Conservation (phyloP, 2,113 vertebrate species). For the Neogobius melanostomus region DNA sequence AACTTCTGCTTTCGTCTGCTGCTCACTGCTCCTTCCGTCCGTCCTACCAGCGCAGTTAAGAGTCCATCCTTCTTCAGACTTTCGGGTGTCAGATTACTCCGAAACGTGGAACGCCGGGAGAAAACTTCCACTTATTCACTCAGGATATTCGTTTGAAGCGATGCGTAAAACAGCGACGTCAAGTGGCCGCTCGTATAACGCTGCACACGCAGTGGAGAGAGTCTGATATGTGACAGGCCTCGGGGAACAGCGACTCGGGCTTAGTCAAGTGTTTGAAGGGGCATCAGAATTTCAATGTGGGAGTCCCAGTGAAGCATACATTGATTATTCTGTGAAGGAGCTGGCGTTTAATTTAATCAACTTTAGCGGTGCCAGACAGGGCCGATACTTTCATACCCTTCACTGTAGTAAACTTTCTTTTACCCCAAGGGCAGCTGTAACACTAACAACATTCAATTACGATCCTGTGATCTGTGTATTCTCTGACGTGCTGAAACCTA, state of each 20-base stretch:
- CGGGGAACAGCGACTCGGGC: background rate
- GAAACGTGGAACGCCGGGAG: conserved; percentile 63
- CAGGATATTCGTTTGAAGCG: background rate
- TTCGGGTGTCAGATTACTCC: conserved; percentile 80
- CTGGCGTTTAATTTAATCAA: background rate
- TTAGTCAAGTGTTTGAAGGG: background rate
- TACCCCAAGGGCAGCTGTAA: conserved; percentile 12
- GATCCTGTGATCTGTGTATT: background rate
- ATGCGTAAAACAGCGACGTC: conserved; percentile 65
- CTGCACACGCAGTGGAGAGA: background rate
- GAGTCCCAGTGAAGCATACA: background rate
- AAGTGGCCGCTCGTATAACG: conserved; percentile 15
- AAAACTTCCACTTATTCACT: conserved; percentile 66
- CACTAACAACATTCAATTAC: background rate
- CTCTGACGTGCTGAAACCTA: too few relatives aligned
- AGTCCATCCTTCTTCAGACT: conserved; percentile 72
- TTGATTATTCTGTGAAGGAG: conserved; percentile 1
- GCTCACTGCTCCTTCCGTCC: conserved; percentile 58
- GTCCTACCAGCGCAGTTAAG: conserved; percentile 62
- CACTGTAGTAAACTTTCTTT: conserved; percentile 22
- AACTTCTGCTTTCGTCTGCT: conserved; percentile 44
- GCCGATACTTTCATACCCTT: background rate
- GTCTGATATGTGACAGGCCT: conserved; percentile 3
- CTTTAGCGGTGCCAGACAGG: background rate
- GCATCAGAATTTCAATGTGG: background rate